A percentile compares a stretch with the other conserved stretches of the same genome.
phyloP scores from a whole-genome alignment of 2,888 invertebrate genomes.

The Trisateles emortualis region DNA sequence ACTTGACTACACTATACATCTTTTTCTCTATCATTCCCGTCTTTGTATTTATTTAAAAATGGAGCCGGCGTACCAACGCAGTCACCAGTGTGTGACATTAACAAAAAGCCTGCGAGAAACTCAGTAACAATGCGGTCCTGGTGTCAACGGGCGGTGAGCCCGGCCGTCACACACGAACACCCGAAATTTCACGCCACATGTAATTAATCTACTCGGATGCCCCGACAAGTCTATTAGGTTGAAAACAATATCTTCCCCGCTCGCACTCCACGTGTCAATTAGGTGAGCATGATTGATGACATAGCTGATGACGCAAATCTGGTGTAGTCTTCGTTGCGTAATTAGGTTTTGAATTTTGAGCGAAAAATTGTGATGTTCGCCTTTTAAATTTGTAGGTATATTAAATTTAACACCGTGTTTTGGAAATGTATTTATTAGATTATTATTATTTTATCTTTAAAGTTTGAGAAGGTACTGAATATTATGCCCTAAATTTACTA shows the following conservation, averaged over 20 bases:
- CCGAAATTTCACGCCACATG: conserved; percentile 53
- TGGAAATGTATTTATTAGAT: background rate
- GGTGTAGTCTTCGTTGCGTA: conserved; percentile 36
- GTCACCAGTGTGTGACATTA: conserved; percentile 22
- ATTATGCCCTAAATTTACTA: too few relatives aligned
- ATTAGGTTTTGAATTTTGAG: conserved; percentile 45
- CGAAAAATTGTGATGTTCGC: conserved; percentile 4
- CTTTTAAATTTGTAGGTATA: background rate
- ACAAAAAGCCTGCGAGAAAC: conserved; percentile 60
- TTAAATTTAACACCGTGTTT: background rate
- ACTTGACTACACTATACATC: too few relatives aligned
- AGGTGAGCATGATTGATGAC: conserved; percentile 68
- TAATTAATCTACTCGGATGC: conserved; percentile 70
- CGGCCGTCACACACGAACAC: conserved; percentile 28
- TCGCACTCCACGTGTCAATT: conserved; percentile 66
- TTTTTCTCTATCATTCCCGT: too few relatives aligned
- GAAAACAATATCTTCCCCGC: conserved; percentile 67
- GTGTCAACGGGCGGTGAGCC: conserved; percentile 53
- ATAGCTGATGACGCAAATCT: conserved; percentile 49
- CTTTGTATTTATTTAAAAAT: too few relatives aligned
- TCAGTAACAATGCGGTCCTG: conserved; percentile 70
- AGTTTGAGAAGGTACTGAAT: too few relatives aligned
- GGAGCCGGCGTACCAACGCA: conserved; percentile 22
- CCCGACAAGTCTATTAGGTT: conserved; percentile 71
- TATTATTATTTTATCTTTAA: background rate